Conservation (phyloP, 2,113 vertebrate species). For the Prionailurus viverrinus region DNA sequence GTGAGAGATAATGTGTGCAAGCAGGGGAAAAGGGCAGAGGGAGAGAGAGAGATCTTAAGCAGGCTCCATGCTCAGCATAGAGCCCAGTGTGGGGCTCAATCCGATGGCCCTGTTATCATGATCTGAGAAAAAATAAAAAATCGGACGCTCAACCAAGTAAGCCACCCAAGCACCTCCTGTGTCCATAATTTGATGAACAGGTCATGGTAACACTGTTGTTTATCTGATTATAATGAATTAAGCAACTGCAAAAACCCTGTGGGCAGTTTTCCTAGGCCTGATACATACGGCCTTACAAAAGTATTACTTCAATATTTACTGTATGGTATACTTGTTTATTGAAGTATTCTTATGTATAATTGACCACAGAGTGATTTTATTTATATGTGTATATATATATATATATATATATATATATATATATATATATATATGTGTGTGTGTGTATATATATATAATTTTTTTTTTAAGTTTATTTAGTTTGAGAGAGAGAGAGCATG, state of each 20-base stretch:
- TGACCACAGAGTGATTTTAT: neutral
- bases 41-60: too few species aligned
- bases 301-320: conserved; percentile 14
- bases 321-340: neutral
- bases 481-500: too few species aligned
- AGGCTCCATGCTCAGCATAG: too few species aligned
- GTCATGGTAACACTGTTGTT: neutral
- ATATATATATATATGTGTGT: accelerated
- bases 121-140: too few species aligned
- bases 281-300: neutral
- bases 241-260: neutral
- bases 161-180: neutral
- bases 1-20: too few species aligned
- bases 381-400: accelerated
- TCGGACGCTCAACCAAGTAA: too few species aligned
- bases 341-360: conserved; percentile 18
- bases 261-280: neutral
- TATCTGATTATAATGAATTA: conserved; percentile 43
- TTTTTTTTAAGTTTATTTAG: too few species aligned
- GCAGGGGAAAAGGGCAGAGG: too few species aligned
- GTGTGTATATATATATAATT: accelerated
- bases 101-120: too few species aligned
- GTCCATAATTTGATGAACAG: neutral
- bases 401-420: too few species aligned
- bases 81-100: too few species aligned